Conservation (phyloP, 2,888 invertebrate genomes). For the Imbricaverruca yamaguchii region DNA sequence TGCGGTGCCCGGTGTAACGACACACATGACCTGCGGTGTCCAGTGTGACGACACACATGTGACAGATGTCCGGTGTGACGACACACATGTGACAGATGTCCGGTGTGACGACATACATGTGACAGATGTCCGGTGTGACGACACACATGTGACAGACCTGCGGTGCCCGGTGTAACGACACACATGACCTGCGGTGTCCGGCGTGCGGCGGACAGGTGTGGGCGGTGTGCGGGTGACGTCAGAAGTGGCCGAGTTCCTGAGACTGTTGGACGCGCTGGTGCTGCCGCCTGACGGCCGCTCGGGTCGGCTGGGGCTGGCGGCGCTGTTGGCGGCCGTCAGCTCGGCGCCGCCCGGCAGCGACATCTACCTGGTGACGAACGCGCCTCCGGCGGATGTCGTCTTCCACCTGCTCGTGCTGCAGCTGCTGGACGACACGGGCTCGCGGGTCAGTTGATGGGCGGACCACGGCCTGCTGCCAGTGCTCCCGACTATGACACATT, state of each 20-base stretch:
- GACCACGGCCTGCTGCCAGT: neutral
- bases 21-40: no score
- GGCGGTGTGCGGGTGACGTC: neutral
- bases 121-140: neutral
- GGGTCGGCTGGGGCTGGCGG: neutral
- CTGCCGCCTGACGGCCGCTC: neutral
- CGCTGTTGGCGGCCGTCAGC: neutral
- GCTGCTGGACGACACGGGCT: neutral
- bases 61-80: no score
- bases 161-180: neutral
- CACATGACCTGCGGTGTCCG: neutral
- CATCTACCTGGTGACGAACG: conserved; percentile 4
- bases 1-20: neutral
- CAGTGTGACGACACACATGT: no score
- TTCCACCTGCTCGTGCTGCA: neutral
- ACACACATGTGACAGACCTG: neutral
- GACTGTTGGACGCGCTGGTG: neutral
- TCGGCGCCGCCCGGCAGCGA: neutral
- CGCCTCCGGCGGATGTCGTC: neutral
- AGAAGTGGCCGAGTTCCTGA: neutral
- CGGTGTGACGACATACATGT: no score
- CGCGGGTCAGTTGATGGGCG: neutral
- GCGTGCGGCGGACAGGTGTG: neutral
- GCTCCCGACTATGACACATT: neutral
- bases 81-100: neutral